Base-by-base conservation (phyloP, 2,797 vertebrate genomes). In the Tiaroga cobitis region DNA sequence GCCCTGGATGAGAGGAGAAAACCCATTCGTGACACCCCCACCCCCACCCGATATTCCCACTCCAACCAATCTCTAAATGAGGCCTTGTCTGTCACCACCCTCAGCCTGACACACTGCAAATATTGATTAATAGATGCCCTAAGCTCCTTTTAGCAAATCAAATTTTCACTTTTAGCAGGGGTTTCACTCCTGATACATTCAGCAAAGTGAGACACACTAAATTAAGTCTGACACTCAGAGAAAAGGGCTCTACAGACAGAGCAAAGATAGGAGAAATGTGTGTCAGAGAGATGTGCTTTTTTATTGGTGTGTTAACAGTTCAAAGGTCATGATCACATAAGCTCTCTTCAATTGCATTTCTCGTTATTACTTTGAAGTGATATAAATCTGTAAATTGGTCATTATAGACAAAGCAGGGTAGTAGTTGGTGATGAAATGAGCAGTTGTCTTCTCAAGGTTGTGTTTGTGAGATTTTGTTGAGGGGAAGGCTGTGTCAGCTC, bases 61-160 rank as follows among this genome's bases (percentile, higher is more conserved):
- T 85, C 78, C 75, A 89, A 85, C 87, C 89, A 89, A 88, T 90
- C 89, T 89, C 83, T 76, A 90, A 91, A 90, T 91, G 88, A 85
- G 86, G 85, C 94, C 94, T 86, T 96, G 96, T 96, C 96, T 96
- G 93, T 96, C 95, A 96, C 93, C 93, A 93, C 95, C 94, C 95
- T 95, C 93, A 94, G 93, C 94, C 95, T 96, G 96, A 96, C 96
- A 97, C 95, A 96, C 95, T 94, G 95, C 96, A 97, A 97, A 97
- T 97, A 98, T 98, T 98, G 97, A 98, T 98, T 98, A 97, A 97
- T 97, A 97, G 96, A 96, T 95, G 96, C 96, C 96, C 96, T 97
- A 96, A 96, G 96, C 97, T 97, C 96, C 96, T 98, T 98, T 98
- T 98, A 98, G 96, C 97, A 98, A 98, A 98, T 98, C 96, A 98